These are phyloP conservation scores for Drosophila ananassae DNA, from an alignment of 1,140 invertebrate species.

Conservation along the genomic window DNA sequence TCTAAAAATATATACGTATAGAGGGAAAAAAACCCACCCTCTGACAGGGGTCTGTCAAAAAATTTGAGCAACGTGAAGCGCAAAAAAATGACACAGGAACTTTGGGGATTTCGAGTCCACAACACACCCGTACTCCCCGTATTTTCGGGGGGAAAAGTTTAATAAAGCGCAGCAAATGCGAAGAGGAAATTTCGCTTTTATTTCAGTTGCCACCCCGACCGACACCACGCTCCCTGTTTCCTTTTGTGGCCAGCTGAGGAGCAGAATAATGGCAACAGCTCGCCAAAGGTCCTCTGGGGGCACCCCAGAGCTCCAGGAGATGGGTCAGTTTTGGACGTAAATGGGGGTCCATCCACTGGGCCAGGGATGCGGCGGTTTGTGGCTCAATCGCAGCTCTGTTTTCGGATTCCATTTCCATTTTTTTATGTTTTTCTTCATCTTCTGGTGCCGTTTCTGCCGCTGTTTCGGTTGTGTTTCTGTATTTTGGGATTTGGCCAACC, in stretches of 20 bases:
- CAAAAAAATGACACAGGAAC: conserved; percentile 80
- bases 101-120: conserved; percentile 69
- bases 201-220: conserved; percentile 30
- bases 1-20: conserved; percentile 36
- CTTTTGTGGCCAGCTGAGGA: conserved; percentile 58
- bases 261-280: conserved; percentile 80
- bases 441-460: conserved; percentile 15
- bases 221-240: not conserved
- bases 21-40: conserved; percentile 31
- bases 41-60: conserved; percentile 73
- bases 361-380: conserved; percentile 23
- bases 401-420: conserved; percentile 71
- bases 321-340: conserved; percentile 46
- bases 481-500: conserved; percentile 80
- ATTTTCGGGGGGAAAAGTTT: conserved; percentile 55
- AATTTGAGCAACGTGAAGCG: conserved; percentile 49
- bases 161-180: conserved; percentile 80
- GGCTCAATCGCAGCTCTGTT: conserved; percentile 73
- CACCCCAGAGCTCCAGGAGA: conserved; percentile 14
- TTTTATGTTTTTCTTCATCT: conserved; percentile 24
- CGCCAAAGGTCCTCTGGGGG: conserved; percentile 73
- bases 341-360: conserved; percentile 2
- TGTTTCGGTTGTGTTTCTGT: conserved; percentile 51
- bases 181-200: conserved; percentile 80
- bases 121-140: conserved; percentile 7